A percentile compares a stretch with the other conserved stretches of the same genome.
Conservation (phyloP, 2,888 invertebrate genomes). For the Drosophila bunnanda region DNA sequence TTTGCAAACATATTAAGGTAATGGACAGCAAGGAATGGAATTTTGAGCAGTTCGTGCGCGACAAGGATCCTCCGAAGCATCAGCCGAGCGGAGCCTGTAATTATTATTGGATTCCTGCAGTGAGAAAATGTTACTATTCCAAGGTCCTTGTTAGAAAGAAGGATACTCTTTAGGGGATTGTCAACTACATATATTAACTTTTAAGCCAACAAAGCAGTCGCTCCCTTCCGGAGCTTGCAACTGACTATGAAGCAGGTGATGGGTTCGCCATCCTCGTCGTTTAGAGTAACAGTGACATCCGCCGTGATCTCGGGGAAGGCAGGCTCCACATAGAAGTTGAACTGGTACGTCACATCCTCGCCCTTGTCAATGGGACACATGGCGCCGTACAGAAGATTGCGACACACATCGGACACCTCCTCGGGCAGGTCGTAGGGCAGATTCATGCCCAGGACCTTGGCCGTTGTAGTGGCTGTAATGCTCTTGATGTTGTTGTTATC, state of each 20-base stretch:
- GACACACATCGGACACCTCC: conserved; percentile 78
- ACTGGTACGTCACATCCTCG: conserved; percentile 81
- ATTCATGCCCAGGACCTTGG: conserved; percentile 78
- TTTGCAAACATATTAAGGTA: not conserved
- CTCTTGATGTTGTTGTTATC: conserved; percentile 59
- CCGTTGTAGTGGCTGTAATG: conserved; percentile 73
- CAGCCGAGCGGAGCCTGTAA: too few relatives aligned
- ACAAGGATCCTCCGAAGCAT: not conserved
- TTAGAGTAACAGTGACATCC: conserved; percentile 77
- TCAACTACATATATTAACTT: not conserved
- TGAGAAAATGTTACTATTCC: too few relatives aligned
- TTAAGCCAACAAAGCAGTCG: not conserved
- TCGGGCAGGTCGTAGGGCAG: conserved; percentile 80
- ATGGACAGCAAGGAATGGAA: not conserved
- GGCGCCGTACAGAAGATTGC: conserved; percentile 73
- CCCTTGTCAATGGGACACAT: conserved; percentile 79
- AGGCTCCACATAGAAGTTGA: conserved; percentile 76
- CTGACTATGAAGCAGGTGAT: conserved; percentile 76
- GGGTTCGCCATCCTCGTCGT: conserved; percentile 63
- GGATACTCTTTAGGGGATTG: not conserved
- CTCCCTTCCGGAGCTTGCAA: conserved; percentile 78
- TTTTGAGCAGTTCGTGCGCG: conserved; percentile 15
- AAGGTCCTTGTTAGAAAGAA: too few relatives aligned
- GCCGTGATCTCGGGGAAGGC: conserved; percentile 81
- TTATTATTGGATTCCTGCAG: too few relatives aligned